phyloP scores from a whole-genome alignment of 2,113 vertebrate species.

The Abramis brama region DNA sequence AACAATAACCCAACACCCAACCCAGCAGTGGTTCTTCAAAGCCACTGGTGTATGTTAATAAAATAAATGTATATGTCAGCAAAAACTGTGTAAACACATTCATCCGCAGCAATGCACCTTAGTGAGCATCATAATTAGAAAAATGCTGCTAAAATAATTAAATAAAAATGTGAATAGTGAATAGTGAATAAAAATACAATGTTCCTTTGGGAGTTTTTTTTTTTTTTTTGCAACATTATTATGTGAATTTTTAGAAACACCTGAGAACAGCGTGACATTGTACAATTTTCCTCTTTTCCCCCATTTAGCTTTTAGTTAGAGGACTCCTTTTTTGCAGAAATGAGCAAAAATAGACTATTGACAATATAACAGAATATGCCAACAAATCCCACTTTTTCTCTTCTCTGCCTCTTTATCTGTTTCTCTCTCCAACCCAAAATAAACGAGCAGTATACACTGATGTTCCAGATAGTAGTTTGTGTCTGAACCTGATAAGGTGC shows the following conservation, averaged over 20 bases:
- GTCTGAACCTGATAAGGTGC: constrained; percentile 58
- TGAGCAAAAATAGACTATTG: background rate
- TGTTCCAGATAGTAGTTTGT: constrained; percentile 45
- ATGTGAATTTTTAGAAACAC: constrained; percentile 14
- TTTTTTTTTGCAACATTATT: background rate
- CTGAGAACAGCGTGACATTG: background rate
- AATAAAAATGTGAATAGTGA: background rate
- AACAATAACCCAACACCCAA: background rate
- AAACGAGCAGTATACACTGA: constrained; percentile 33
- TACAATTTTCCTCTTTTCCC: background rate
- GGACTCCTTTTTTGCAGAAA: background rate
- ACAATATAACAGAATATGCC: constrained; percentile 3
- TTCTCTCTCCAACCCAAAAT: constrained; percentile 29
- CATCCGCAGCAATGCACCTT: background rate
- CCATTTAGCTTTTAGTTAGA: background rate
- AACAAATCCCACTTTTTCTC: background rate
- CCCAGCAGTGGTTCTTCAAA: background rate
- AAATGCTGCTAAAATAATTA: no score
- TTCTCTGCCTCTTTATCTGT: background rate
- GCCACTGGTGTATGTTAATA: background rate
- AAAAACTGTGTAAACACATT: constrained; percentile 8
- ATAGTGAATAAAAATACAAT: background rate
- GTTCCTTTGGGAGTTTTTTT: background rate
- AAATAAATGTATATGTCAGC: background rate
- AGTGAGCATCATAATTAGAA: background rate